A percentile compares a stretch with the other conserved stretches of the same genome.
Evolutionary conservation across 2,797 vertebrate species (phyloP).

Genomic region (Pangasius mekongensis): DNA sequence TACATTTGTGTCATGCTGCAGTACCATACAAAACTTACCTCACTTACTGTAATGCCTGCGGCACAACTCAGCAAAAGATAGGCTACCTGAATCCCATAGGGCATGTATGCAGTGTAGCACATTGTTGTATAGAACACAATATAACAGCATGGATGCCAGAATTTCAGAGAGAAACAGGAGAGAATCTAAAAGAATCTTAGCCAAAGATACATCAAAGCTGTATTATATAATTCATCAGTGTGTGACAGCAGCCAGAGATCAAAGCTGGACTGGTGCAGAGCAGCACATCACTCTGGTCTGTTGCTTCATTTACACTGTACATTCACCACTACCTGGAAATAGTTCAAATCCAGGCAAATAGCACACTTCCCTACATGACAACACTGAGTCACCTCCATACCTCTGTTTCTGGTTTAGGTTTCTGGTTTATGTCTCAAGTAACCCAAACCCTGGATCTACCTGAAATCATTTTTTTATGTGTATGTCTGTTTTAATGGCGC

Average conservation of each 20-base stretch:
- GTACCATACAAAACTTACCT: not conserved
- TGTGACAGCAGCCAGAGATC: constrained; percentile 44
- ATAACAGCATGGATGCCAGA: constrained; percentile 9
- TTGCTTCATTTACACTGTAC: constrained; percentile 40
- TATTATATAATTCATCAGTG: constrained; percentile 56
- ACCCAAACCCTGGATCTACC: not conserved
- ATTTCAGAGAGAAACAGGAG: constrained; percentile 32
- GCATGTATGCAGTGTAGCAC: not conserved
- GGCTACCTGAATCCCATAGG: constrained; percentile 14
- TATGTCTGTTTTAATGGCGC: not conserved
- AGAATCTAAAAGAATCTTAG: constrained; percentile 41
- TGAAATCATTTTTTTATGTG: not conserved
- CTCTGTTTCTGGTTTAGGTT: not conserved
- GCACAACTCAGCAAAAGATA: constrained; percentile 36
- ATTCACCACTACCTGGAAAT: constrained; percentile 21
- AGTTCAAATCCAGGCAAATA: constrained; percentile 9
- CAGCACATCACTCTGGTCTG: constrained; percentile 39
- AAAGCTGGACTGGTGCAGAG: constrained; percentile 45
- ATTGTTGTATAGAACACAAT: constrained; percentile 12
- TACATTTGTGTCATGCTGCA: constrained; percentile 10
- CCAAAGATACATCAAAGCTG: constrained; percentile 49
- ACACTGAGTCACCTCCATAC: not conserved
- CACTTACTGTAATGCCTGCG: constrained; percentile 19
- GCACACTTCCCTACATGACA: constrained; percentile 1
- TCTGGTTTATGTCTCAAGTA: not conserved